These are phyloP conservation scores for Melanotaenia trifasciata DNA, from an alignment of 2,797 vertebrate genomes.

Conservation along the genomic window DNA sequence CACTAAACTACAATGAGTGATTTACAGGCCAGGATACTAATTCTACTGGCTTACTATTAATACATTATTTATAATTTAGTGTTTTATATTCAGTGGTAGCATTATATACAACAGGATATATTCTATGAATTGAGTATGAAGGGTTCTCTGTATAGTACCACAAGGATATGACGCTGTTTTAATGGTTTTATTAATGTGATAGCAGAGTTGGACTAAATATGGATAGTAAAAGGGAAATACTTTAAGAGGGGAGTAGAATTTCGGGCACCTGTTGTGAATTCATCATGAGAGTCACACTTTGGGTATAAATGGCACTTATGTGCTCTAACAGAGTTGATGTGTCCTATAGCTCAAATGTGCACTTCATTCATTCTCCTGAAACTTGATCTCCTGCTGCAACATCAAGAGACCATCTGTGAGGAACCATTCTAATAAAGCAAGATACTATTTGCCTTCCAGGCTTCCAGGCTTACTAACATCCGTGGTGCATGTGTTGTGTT, in stretches of 20 bases:
- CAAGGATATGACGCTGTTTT: constrained; percentile 2
- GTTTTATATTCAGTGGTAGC: constrained; percentile 33
- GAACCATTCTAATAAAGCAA: constrained; percentile 68
- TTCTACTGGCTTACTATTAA: constrained; percentile 49
- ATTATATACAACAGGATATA: constrained; percentile 16
- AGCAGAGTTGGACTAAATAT: background rate
- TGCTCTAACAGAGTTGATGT: constrained; percentile 37
- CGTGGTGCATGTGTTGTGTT: constrained; percentile 42
- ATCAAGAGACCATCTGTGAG: constrained; percentile 79
- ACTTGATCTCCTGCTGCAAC: constrained; percentile 69
- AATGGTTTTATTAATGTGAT: background rate
- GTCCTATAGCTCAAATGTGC: constrained; percentile 47
- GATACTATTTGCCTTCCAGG: constrained; percentile 76
- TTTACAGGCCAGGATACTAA: constrained; percentile 62
- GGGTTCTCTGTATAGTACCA: constrained; percentile 1
- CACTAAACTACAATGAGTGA: constrained; percentile 61
- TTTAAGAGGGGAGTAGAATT: constrained; percentile 1
- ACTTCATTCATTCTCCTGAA: constrained; percentile 64
- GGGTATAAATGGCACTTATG: constrained; percentile 25
- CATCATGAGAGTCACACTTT: constrained; percentile 8
- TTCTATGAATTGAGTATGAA: constrained; percentile 20
- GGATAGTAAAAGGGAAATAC: background rate
- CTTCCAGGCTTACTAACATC: constrained; percentile 73
- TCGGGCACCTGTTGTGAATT: constrained; percentile 20
- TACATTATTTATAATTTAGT: constrained; percentile 61